Percentiles rank a stretch among this genome's conserved stretches.
Conservation (phyloP, 2,797 vertebrate genomes). For the Ceryle rudis region DNA sequence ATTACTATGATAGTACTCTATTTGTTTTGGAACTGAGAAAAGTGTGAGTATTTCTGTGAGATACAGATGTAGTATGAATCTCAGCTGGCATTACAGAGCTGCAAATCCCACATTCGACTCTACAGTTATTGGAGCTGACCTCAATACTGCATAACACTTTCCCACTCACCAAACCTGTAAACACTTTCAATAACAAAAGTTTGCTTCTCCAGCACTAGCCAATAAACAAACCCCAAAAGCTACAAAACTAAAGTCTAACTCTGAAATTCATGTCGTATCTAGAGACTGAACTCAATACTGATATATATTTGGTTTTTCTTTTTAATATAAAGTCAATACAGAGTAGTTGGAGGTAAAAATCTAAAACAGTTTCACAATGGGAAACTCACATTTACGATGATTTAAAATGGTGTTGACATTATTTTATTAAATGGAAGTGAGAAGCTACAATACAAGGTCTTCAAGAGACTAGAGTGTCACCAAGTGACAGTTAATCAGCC, state of each 20-base stretch:
- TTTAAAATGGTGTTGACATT: neutral
- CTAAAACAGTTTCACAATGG: neutral
- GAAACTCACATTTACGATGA: neutral
- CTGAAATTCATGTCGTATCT: neutral
- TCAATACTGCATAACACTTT: constrained; percentile 6
- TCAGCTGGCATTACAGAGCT: neutral
- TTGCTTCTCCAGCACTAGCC: neutral
- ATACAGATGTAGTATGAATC: neutral
- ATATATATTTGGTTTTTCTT: neutral
- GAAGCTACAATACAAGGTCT: neutral
- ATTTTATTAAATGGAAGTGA: neutral
- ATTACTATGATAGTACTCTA: neutral
- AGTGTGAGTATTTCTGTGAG: neutral
- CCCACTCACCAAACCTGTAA: neutral
- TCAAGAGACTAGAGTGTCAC: neutral
- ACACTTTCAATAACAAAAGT: neutral
- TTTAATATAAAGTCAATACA: neutral
- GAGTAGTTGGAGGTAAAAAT: neutral
- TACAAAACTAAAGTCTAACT: neutral
- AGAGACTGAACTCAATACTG: neutral
- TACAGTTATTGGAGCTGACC: constrained; percentile 22
- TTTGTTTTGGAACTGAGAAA: neutral
- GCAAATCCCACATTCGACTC: neutral
- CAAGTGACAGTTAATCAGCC: neutral
- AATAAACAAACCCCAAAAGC: neutral